Conservation (phyloP, 1,140 invertebrate species). For the Apis florea region DNA sequence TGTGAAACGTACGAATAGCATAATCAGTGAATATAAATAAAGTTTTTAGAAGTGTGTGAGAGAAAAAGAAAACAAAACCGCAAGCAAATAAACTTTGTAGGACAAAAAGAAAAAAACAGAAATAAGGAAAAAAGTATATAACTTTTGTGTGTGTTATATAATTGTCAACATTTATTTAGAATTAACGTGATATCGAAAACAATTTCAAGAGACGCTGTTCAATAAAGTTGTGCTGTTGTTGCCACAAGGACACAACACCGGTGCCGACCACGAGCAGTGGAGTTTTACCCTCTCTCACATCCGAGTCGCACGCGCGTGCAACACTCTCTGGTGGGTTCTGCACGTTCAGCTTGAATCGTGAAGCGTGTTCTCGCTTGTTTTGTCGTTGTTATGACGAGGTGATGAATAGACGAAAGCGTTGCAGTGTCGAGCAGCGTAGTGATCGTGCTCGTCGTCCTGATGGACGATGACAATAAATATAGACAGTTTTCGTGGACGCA, state of each 20-base stretch:
- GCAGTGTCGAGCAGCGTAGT: conserved; percentile 49
- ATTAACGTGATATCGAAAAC: not conserved
- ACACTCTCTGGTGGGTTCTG: conserved; percentile 45
- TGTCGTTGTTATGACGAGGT: conserved; percentile 58
- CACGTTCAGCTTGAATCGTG: conserved; percentile 17
- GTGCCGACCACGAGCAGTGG: conserved; percentile 52
- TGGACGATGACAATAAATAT: conserved; percentile 60
- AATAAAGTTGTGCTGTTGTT: conserved; percentile 36
- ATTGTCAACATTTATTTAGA: not conserved
- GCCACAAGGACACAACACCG: conserved; percentile 53
- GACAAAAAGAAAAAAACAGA: conserved; percentile 11
- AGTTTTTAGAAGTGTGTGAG: conserved; percentile 53
- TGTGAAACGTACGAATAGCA: conserved; percentile 38
- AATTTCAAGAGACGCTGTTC: not conserved
- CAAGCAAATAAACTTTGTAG: conserved; percentile 15
- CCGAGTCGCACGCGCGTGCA: conserved; percentile 63
- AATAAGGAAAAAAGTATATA: conserved; percentile 1
- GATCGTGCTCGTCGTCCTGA: conserved; percentile 55
- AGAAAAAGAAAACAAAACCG: conserved; percentile 27
- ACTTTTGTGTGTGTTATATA: conserved; percentile 16
- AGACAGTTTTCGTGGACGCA: conserved; percentile 49
- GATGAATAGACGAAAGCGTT: conserved; percentile 62
- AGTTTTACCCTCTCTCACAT: conserved; percentile 54
- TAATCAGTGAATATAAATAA: conserved; percentile 52
- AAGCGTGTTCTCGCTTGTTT: conserved; percentile 28